phyloP scores from a whole-genome alignment of 2,888 invertebrate genomes.

The Cenopis cana region DNA sequence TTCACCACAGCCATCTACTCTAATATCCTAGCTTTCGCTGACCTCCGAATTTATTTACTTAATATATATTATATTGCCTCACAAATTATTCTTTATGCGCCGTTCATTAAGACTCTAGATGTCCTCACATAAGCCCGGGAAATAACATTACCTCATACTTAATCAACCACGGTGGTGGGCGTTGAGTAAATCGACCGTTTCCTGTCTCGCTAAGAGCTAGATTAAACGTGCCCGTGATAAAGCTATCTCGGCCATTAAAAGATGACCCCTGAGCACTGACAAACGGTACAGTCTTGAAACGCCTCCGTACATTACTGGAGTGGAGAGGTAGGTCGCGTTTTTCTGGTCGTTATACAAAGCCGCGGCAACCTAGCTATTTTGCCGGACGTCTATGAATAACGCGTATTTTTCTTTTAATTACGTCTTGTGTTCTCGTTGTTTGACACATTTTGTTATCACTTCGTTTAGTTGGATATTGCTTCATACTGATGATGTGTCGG shows the following conservation, averaged over 20 bases:
- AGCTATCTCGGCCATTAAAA: conserved; percentile 62
- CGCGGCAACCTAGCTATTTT: conserved; percentile 71
- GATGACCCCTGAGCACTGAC: conserved; percentile 53
- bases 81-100: conserved; percentile 59
- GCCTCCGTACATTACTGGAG: conserved; percentile 47
- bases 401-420: conserved; percentile 85
- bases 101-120: conserved; percentile 61
- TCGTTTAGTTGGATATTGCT: conserved; percentile 26
- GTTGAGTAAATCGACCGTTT: conserved; percentile 63
- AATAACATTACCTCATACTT: conserved; percentile 72
- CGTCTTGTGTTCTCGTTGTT: conserved; percentile 63
- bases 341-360: conserved; percentile 69
- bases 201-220: conserved; percentile 76
- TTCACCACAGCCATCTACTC: neutral
- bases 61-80: conserved; percentile 43
- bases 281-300: conserved; percentile 42
- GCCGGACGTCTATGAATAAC: conserved; percentile 81
- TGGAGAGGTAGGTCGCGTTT: conserved; percentile 55
- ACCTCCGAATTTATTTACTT: conserved; percentile 31
- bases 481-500: conserved; percentile 5
- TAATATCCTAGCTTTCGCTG: neutral
- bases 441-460: conserved; percentile 62
- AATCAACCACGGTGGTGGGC: conserved; percentile 67
- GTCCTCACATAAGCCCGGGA: conserved; percentile 62
- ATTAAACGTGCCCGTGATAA: conserved; percentile 79